A percentile compares a stretch with the other conserved stretches of the same genome.
Evolutionary conservation across 2,113 vertebrate species (phyloP).

Genomic region (Ciconia stormi): DNA sequence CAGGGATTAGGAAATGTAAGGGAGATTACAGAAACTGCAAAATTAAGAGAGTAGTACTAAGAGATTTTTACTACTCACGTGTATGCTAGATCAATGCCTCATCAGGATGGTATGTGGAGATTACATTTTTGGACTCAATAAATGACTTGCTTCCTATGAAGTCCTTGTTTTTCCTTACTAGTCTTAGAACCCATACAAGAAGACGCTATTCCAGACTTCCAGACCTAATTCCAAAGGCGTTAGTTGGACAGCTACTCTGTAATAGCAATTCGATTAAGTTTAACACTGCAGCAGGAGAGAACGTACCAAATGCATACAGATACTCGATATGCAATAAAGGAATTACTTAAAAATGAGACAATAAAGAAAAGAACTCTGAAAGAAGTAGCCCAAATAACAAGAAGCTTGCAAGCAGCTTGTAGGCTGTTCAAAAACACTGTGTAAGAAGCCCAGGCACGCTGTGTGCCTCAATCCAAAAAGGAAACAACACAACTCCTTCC

Average conservation of each 20-base stretch:
- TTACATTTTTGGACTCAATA: neutral
- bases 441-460: neutral
- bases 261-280: neutral
- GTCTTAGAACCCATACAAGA: neutral
- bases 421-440: neutral
- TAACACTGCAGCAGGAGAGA: neutral
- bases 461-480: neutral
- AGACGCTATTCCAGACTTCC: neutral
- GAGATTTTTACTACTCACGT: neutral
- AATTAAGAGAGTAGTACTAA: neutral
- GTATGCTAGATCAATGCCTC: neutral
- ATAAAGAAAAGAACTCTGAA: neutral
- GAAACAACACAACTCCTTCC: neutral
- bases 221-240: neutral
- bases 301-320: neutral
- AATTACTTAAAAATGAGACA: neutral
- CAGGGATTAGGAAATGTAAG: rapidly evolving
- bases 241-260: neutral
- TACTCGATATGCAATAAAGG: neutral
- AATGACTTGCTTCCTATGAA: neutral
- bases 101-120: neutral
- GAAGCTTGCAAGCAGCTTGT: neutral
- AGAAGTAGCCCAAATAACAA: neutral
- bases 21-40: neutral
- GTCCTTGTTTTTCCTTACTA: neutral